These are phyloP conservation scores for Vireo altiloquus DNA, from an alignment of 2,113 vertebrate genomes.

Conservation along the genomic window DNA sequence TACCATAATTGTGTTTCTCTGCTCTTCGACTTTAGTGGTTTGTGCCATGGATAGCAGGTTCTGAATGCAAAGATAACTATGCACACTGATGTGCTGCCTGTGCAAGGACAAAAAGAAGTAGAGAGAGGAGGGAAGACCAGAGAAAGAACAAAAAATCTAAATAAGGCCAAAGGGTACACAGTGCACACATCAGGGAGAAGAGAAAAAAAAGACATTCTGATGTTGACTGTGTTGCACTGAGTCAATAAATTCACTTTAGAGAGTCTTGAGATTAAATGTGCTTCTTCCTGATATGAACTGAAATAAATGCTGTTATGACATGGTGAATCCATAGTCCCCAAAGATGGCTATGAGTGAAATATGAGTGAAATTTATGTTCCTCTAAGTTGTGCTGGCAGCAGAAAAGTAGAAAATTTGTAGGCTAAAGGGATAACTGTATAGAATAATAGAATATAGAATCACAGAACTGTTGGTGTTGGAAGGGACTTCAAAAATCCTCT, in stretches of 20 bases:
- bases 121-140: background rate
- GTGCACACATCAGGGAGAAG: background rate
- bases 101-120: background rate
- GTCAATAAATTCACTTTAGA: background rate
- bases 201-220: background rate
- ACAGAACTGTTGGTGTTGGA: background rate
- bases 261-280: background rate
- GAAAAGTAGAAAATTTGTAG: background rate
- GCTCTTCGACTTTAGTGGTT: background rate
- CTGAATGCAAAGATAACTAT: background rate
- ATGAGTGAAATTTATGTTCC: background rate
- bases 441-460: background rate
- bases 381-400: background rate
- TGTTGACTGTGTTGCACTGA: background rate
- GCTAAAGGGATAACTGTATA: background rate
- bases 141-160: background rate
- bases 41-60: background rate
- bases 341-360: background rate
- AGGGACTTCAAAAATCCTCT: background rate
- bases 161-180: background rate
- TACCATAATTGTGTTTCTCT: background rate
- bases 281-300: background rate
- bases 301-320: background rate
- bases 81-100: background rate
- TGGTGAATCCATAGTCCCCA: background rate